Conservation (phyloP, 1,140 invertebrate genomes). For the Propsilocerus akamusi region DNA sequence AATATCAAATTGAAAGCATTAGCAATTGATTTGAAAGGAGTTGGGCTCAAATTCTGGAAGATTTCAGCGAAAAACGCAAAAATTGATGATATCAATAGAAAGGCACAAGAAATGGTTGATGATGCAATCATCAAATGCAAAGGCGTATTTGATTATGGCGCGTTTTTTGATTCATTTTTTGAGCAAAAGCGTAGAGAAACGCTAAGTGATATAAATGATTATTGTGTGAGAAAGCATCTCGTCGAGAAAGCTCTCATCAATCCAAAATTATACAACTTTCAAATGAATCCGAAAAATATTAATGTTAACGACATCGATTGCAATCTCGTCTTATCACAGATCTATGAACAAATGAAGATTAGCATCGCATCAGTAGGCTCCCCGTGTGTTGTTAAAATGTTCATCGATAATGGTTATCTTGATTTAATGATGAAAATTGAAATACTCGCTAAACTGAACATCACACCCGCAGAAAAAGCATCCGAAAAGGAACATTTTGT, state of each 20-base stretch:
- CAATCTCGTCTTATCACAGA: background rate
- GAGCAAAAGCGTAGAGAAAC: background rate
- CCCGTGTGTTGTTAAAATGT: background rate
- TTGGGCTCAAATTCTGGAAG: background rate
- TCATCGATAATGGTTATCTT: background rate
- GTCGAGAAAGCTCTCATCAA: background rate
- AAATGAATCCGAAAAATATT: background rate
- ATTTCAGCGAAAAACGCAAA: background rate
- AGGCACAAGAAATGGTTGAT: background rate
- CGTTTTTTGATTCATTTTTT: background rate
- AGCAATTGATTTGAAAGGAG: background rate
- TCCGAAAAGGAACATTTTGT: background rate
- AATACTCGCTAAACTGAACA: background rate
- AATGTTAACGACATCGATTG: background rate
- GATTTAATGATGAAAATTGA: background rate
- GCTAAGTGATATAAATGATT: background rate
- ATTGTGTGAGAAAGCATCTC: background rate
- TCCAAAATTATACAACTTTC: background rate
- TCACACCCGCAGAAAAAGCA: background rate
- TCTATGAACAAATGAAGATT: background rate
- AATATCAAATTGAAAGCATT: background rate
- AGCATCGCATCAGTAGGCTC: background rate
- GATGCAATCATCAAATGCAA: background rate
- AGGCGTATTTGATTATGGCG: background rate
- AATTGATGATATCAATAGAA: background rate